Evolutionary conservation across 1,140 invertebrate genomes (phyloP), one percentile per base, ranked within the genome.

Genomic region (Diorhabda carinulata): DNA sequence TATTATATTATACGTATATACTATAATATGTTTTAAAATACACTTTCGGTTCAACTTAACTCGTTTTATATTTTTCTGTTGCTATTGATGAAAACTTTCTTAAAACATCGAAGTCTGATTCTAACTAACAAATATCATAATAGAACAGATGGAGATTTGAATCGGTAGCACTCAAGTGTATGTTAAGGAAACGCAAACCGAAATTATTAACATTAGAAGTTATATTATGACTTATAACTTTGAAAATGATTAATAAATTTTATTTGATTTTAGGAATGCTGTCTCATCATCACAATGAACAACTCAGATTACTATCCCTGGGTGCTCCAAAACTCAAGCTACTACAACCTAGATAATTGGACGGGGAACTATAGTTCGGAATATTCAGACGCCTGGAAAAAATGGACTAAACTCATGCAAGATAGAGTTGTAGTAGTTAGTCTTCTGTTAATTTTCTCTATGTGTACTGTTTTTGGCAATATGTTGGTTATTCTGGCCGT

Each of bases 401-500:
- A 57, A 77, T 90, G 73, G 89, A 88, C 40, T 81, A 86, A 72
- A 80, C 85, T 77, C 83, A 90, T 84, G 62, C 84, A 91, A 10
- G 91, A 95, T 65, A 90, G 93, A 41, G 87, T 90, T 2, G 82
- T 92, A 5, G 87, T 94, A 3, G 90, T 95, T 78, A 88, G 90
- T 3, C 92, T 95, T 69, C 83, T 98, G 67, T 85, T 97, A 66
- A 84, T 98, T 68, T 96, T 98, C 78, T 95, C 96, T 41, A 87
- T 97, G 78, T 89, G 98, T 68, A 98, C 96, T 2, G 87, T 98
- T 7, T 98, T 98, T 82, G 97, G 96, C 44, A 99, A 99, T 83
- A 91, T 97, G 66, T 87, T 99, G 66, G 97, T 99, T 67, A 98
- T 99, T 73, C 82, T 98, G 74, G 94, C 93, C 76, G 97, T 99